Conservation (phyloP, 2,888 invertebrate species). For the Pecten maximus region DNA sequence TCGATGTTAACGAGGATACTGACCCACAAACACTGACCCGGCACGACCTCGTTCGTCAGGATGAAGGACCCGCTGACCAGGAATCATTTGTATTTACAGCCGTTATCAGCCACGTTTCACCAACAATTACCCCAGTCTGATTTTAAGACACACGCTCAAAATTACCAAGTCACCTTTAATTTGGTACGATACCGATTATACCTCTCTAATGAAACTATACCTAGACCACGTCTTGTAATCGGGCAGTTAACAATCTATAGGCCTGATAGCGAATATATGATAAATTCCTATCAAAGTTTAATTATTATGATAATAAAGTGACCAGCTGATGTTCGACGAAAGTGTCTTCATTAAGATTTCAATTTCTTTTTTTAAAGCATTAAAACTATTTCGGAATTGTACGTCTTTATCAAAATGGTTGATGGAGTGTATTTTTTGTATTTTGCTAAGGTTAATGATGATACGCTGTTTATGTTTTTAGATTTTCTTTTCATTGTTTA, state of each 20-base stretch:
- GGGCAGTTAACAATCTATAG: neutral
- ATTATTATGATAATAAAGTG: too few relatives aligned
- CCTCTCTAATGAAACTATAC: neutral
- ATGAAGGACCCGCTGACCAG: conserved; percentile 16
- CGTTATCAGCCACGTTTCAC: conserved; percentile 6
- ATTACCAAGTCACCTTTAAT: neutral
- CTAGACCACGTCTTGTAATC: neutral
- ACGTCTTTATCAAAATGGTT: too few relatives aligned
- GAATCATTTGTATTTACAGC: neutral
- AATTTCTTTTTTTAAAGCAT: too few relatives aligned
- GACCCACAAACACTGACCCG: neutral
- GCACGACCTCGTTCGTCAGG: neutral
- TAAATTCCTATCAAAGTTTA: too few relatives aligned
- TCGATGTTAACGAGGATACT: neutral
- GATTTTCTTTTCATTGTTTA: too few relatives aligned
- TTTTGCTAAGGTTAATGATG: too few relatives aligned
- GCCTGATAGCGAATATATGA: neutral
- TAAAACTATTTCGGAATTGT: neutral
- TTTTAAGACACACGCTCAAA: neutral
- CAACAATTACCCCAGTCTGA: neutral
- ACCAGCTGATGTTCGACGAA: too few relatives aligned
- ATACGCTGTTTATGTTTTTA: too few relatives aligned
- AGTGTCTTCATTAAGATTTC: too few relatives aligned
- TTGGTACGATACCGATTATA: neutral
- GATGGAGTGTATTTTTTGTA: too few relatives aligned